These are phyloP conservation scores for Oreochromis aureus DNA, from an alignment of 2,113 vertebrate genomes.

Conservation along the genomic window DNA sequence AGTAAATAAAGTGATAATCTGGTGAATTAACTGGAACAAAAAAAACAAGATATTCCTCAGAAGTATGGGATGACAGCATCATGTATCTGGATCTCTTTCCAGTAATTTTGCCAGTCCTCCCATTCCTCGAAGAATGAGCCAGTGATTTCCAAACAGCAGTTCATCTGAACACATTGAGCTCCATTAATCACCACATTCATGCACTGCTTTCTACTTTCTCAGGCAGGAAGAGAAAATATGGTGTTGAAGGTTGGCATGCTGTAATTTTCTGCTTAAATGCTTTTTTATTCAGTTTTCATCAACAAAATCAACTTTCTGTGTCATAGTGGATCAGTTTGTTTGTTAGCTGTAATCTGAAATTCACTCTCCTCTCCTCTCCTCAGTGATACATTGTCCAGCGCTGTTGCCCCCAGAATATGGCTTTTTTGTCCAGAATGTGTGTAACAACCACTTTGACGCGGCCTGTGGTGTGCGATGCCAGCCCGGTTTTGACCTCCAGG, in stretches of 20 bases:
- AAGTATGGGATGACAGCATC: background rate
- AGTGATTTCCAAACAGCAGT: background rate
- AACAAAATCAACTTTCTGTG: constrained; percentile 6
- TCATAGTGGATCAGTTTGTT: background rate
- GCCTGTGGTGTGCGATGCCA: constrained; percentile 90
- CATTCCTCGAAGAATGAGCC: background rate
- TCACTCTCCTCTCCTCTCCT: background rate
- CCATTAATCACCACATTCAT: constrained; percentile 7
- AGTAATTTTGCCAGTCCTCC: background rate
- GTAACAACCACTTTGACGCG: constrained; percentile 90
- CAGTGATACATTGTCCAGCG: constrained; percentile 84
- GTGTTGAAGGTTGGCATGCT: constrained; percentile 5
- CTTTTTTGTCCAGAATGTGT: constrained; percentile 90
- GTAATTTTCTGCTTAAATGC: constrained; percentile 9
- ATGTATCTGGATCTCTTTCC: background rate
- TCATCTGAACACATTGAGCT: background rate
- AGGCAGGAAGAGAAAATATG: background rate
- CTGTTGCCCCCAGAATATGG: constrained; percentile 87
- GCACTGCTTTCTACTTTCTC: background rate
- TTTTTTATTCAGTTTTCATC: background rate
- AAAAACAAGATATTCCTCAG: background rate
- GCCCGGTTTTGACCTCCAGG: constrained; percentile 87
- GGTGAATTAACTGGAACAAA: background rate
- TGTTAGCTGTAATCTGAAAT: background rate
- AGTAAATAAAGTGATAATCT: background rate